These are phyloP conservation scores for Auanema freiburgensis DNA, from an alignment of 2,888 invertebrate species.

Conservation along the genomic window DNA sequence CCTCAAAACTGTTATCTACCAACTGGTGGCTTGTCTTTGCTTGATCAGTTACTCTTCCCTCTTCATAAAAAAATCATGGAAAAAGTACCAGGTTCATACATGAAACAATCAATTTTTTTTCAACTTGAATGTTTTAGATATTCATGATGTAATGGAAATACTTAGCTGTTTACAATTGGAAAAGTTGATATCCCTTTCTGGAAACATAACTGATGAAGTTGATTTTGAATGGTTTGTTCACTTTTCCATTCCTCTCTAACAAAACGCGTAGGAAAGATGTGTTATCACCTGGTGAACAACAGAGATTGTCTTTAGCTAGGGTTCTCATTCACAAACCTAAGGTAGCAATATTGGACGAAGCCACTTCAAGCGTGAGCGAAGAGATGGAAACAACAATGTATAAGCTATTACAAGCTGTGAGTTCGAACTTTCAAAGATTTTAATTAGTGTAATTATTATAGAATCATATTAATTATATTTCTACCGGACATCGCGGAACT, in stretches of 20 bases:
- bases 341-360: conserved; percentile 17
- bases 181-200: conserved; percentile 55
- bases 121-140: too few relatives aligned
- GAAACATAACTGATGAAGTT: conserved; percentile 65
- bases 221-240: conserved; percentile 69
- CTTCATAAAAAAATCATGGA: too few relatives aligned
- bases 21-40: conserved; percentile 65
- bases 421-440: not conserved
- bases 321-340: conserved; percentile 81
- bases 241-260: too few relatives aligned
- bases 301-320: conserved; percentile 89
- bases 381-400: conserved; percentile 14
- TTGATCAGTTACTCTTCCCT: conserved; percentile 24
- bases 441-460: conserved; percentile 20
- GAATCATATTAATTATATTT: conserved; percentile 67
- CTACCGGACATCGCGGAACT: conserved; percentile 69
- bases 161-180: conserved; percentile 63
- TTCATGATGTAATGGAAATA: too few relatives aligned
- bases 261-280: conserved; percentile 77
- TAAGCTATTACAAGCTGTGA: conserved; percentile 9
- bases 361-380: conserved; percentile 15
- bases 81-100: too few relatives aligned
- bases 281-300: conserved; percentile 93
- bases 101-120: too few relatives aligned
- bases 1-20: conserved; percentile 71